Base-by-base conservation (phyloP, 2,888 invertebrate species). In the Patella ulyssiponensis region DNA sequence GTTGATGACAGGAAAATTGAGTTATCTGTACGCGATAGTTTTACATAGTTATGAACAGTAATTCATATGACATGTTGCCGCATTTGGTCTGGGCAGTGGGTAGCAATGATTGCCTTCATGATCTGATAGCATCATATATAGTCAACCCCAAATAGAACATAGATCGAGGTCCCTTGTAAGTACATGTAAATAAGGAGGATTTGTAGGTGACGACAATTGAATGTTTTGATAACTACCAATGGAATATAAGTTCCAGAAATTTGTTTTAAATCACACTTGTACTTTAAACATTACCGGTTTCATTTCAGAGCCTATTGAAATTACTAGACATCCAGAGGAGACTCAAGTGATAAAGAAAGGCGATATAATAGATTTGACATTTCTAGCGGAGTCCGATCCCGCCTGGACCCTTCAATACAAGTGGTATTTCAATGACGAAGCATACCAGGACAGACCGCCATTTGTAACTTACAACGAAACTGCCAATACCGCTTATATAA, bases 301-400 rank as follows among this genome's bases (percentile, higher is more conserved):
- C 71, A 2, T 73, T 73, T 15, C 73, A 73, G 73, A 73, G 15
- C 73, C 73, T 2, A 73, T 73, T 27, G 52, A 14, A 11, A 56
- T 73, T 23, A 9, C 2, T 17, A 44, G 17, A 15, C 73, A 52
- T 2, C 73, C 73, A 52, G n/a, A 7, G 23, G 51, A 20, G 9
- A 20, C 15, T 14, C 73, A 73, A 17, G 20, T 9, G n/a, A 53
- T 54, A 14, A 53, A 0, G 54, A 73, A 73, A 52, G 73, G 73
- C 3, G 54, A 73, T 53, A 9, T 33, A 17, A 17, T 73, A 7
- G 53, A 73, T 56, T 56, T 73, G 2, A 73, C 73, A 12, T 53
- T 73, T 11, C 4, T 7, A 17, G 73, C 54, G 2, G 27, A 11
- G 54, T 54, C 73, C 17, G 73, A 73, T 56, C 27, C 33, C 20